Base-by-base conservation (phyloP, 1,140 invertebrate genomes). In the Calosoma granatense region DNA sequence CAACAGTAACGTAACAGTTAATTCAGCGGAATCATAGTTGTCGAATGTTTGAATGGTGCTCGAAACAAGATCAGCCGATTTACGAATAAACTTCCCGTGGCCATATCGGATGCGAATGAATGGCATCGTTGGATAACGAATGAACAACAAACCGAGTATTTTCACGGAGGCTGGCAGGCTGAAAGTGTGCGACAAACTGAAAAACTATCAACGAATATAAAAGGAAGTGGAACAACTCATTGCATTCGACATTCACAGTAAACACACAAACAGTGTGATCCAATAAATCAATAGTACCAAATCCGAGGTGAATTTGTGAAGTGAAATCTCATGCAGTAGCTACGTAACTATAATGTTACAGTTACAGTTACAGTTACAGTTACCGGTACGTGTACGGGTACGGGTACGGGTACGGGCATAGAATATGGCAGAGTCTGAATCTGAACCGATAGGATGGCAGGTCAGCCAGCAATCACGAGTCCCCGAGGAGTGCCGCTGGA, bases 211-310 rank as follows among this genome's bases (percentile, higher is more conserved):
- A 6, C 14, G 26, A 30, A 30, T 4, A 11, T 47, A 47, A 47
- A 47, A 47, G 9, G 17, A 47, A 47, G 41, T 47, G 41, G n/a
- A n/a, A n/a, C 6, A 9, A 47, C 9, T 47, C 41, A 47, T 47
- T 47, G 17, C 17, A 47, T 17, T 47, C 9, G 41, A 47, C 41
- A 47, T 47, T 47, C 41, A 6, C 6, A 12, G 41, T 17, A 47
- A 47, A 47, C 17, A 47, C 17, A 47, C 41, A 47, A 47, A 47
- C 17, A 47, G 41, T 47, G 4, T 17, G 15, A 47, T 47, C 9
- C 3, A 17, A 47, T 47, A 47, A 47, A 47, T 47, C 41, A 47
- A 47, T 47, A 47, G 26, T 14, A n/a, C n/a, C n/a, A n/a, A 36
- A 36, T 36, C 26, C 6, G 26, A 36, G 26, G n/a, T 9, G n/a